Conservation (phyloP, 2,888 invertebrate species). For the Sceliomorpha sp. region DNA sequence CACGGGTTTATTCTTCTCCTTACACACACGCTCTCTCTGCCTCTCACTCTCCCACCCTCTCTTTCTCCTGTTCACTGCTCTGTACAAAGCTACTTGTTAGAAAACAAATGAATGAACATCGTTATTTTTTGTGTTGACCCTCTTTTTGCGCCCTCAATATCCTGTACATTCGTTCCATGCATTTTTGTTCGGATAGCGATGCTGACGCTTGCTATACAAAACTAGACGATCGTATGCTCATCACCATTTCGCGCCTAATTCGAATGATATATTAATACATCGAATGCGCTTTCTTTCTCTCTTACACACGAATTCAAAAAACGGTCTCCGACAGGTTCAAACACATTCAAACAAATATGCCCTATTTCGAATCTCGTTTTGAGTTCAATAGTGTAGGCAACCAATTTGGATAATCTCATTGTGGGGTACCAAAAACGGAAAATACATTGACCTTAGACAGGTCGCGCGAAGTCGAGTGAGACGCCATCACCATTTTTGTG, state of each 20-base stretch:
- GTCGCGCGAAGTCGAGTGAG: too few species aligned
- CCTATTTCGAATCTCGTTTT: constrained; percentile 10
- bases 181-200: constrained; percentile 9
- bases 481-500: too few species aligned
- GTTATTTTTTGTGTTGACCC: constrained; percentile 20
- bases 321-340: constrained; percentile 15
- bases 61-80: constrained; percentile 6
- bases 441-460: too few species aligned
- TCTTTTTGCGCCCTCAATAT: constrained; percentile 10
- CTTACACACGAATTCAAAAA: constrained; percentile 35
- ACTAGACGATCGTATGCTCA: constrained; percentile 19
- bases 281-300: constrained; percentile 24
- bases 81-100: constrained; percentile 45
- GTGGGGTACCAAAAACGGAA: too few species aligned
- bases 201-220: constrained; percentile 34
- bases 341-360: too few species aligned
- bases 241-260: constrained; percentile 25
- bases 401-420: too few species aligned
- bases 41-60: constrained; percentile 11
- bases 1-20: too few species aligned
- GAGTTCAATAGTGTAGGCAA: too few species aligned
- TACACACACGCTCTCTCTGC: constrained; percentile 29
- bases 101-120: constrained; percentile 40
- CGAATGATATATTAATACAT: constrained; percentile 29
- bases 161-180: constrained; percentile 25